Base-by-base conservation (phyloP, 2,113 vertebrate species). In the Pagrus major region DNA sequence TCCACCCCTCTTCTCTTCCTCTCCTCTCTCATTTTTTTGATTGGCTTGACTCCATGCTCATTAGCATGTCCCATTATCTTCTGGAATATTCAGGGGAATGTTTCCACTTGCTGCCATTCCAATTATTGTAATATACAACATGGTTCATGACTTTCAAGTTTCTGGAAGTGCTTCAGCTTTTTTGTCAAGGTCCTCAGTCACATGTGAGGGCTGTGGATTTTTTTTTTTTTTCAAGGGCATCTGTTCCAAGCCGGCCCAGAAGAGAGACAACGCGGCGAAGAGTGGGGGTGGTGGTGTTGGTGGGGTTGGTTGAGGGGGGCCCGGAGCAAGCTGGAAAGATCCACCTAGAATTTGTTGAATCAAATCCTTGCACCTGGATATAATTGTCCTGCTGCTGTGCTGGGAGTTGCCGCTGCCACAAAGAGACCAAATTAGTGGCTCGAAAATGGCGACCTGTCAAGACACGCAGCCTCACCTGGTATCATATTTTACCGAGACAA, bases 321-420 rank as follows among this genome's bases (percentile, higher is more conserved):
- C 89, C 81, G 74, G 77, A 94, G 94, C 94, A 84, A 93, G 94
- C 93, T 94, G 95, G 94, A 96, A 96, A 87, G 93, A 98, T 97
- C 95, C 96, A 96, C 96, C 96, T 95, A 96, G 96, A 97, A 96
- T 98, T 97, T 96, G 96, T 97, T 95, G 96, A 98, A 98, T 98
- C 96, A 97, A 97, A 97, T 97, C 95, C 96, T 96, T 99, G 97
- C 97, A 97, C 97, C 96, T 99, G 97, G 96, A 97, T 96, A 91
- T 97, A 99, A 99, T 98, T 97, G 97, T 97, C 91, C 90, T 89
- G 95, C 96, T 72, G 96, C 97, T 98, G 97, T 97, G 97, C 95
- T 95, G 97, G 97, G 97, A 96, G 95, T 96, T 96, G 95, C 96
- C 94, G 92, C 94, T 94, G 94, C 95, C 95, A 96, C 95, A 95